phyloP scores from a whole-genome alignment of 1,140 invertebrate species.

The Papilio aristodemus region DNA sequence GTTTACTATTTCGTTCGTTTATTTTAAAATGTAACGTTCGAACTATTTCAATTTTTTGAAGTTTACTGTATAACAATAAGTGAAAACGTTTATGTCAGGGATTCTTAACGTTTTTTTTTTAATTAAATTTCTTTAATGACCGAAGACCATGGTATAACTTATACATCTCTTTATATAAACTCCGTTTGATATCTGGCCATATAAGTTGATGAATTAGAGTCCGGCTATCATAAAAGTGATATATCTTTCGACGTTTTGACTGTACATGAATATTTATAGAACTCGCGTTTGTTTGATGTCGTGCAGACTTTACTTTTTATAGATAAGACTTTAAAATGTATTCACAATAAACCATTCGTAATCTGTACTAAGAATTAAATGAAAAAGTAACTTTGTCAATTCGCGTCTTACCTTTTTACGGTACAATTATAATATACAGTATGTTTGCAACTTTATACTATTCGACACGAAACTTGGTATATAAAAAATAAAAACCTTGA shows the following conservation, averaged over 20 bases:
- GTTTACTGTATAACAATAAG: no score
- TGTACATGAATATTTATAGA: conserved; percentile 55
- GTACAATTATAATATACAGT: no score
- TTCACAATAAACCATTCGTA: neutral
- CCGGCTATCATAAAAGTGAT: conserved; percentile 1
- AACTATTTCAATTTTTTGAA: no score
- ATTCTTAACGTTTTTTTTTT: no score
- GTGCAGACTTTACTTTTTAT: conserved; percentile 2
- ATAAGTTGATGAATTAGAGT: conserved; percentile 1
- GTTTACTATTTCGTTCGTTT: no score
- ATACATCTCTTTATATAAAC: neutral
- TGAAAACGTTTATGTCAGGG: no score
- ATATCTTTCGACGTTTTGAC: conserved; percentile 1
- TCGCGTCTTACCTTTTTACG: no score
- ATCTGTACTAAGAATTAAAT: neutral
- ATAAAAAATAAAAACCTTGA: no score
- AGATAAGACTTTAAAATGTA: neutral
- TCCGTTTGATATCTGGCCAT: neutral
- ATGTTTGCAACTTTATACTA: no score
- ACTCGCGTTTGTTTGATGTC: conserved; percentile 34
- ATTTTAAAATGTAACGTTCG: no score
- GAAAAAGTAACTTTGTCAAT: neutral
- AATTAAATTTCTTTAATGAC: no score
- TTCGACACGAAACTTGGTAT: no score
- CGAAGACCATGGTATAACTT: neutral